phyloP scores from a whole-genome alignment of 2,888 invertebrate genomes.

The Linnaemya tessellans region DNA sequence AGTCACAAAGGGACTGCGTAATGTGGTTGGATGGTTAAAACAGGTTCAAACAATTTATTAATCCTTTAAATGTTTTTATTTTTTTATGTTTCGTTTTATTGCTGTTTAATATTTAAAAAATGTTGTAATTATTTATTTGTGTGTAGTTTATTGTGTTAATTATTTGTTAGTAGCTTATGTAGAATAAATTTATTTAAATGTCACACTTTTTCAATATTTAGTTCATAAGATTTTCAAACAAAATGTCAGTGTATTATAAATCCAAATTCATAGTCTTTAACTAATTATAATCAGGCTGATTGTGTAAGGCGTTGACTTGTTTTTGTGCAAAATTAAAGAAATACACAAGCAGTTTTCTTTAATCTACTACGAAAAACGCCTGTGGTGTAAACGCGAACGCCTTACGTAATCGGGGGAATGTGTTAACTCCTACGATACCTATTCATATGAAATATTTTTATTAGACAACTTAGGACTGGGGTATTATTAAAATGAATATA shows the following conservation, averaged over 20 bases:
- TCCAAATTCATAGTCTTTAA: too few species aligned
- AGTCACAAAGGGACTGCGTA: constrained; percentile 88
- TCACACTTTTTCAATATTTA: neutral
- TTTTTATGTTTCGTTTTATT: constrained; percentile 17
- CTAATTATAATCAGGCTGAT: too few species aligned
- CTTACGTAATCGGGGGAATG: too few species aligned
- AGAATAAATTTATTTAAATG: neutral
- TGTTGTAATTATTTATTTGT: constrained; percentile 39
- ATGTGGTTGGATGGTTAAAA: constrained; percentile 92
- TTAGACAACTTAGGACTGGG: too few species aligned
- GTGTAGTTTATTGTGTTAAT: constrained; percentile 1
- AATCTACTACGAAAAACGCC: too few species aligned
- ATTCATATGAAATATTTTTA: too few species aligned
- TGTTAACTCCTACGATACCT: too few species aligned
- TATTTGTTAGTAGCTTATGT: neutral
- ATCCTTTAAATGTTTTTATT: constrained; percentile 27
- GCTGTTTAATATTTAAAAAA: constrained; percentile 22
- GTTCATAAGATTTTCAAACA: neutral
- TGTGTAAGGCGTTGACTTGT: too few species aligned
- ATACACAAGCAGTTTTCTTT: too few species aligned
- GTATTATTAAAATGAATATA: too few species aligned
- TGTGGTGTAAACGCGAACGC: too few species aligned
- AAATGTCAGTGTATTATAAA: neutral
- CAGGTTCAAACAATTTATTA: constrained; percentile 84
- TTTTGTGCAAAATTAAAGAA: too few species aligned